Conservation (phyloP, 2,888 invertebrate species). For the Cyrtodaria siliqua region DNA sequence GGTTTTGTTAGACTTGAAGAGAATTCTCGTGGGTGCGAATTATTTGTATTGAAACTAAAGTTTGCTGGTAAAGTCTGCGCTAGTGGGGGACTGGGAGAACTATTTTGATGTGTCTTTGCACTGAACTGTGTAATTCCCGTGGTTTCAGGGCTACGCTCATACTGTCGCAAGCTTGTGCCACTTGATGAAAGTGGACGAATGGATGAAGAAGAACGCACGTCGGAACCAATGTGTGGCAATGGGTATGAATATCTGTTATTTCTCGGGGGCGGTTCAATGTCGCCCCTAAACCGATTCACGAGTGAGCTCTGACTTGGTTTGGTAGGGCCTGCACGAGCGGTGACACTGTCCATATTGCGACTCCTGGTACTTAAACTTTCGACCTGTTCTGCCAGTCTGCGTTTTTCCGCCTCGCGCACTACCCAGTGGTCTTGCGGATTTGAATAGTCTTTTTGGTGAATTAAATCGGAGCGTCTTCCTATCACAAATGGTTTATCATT, state of each 20-base stretch:
- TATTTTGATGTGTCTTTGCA: conserved; percentile 55
- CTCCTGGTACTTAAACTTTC: conserved; percentile 35
- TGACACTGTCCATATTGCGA: conserved; percentile 51
- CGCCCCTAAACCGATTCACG: conserved; percentile 70
- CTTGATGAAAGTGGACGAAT: conserved; percentile 38
- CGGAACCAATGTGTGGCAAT: conserved; percentile 30
- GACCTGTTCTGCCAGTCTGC: conserved; percentile 87
- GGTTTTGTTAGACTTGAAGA: conserved; percentile 48
- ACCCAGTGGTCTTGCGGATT: conserved; percentile 91
- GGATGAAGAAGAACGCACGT: conserved; percentile 34
- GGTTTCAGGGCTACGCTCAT: conserved; percentile 42
- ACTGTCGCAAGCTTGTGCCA: conserved; percentile 32
- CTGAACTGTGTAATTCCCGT: conserved; percentile 47
- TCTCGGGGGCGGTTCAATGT: conserved; percentile 52
- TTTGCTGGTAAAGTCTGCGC: conserved; percentile 71
- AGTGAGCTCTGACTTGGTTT: conserved; percentile 71
- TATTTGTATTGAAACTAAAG: conserved; percentile 66
- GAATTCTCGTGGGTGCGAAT: conserved; percentile 18
- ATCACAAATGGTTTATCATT: conserved; percentile 59
- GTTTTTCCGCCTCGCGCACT: conserved; percentile 96
- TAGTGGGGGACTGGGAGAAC: conserved; percentile 51
- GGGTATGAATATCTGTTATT: conserved; percentile 61
- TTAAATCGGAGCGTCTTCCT: conserved; percentile 68
- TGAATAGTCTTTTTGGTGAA: conserved; percentile 67
- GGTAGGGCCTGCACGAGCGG: conserved; percentile 65